Evolutionary conservation across 2,888 invertebrate genomes (phyloP).

Genomic region (Philhelius pedissequus): DNA sequence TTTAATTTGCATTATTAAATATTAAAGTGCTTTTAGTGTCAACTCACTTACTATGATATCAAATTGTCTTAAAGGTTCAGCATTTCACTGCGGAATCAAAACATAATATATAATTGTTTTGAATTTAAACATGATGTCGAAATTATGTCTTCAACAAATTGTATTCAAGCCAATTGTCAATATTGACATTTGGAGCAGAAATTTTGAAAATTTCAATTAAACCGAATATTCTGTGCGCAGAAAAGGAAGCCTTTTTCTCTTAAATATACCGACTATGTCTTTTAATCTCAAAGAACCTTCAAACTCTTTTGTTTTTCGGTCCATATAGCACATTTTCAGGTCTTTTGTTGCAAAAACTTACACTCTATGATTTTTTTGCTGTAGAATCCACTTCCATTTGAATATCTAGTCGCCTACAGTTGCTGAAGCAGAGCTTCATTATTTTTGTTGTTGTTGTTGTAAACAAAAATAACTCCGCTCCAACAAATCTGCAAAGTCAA

Average conservation of each 20-base stretch:
- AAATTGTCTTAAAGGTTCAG: too few relatives aligned
- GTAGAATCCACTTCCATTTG: background rate
- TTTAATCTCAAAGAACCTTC: background rate
- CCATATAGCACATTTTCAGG: background rate
- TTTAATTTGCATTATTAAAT: too few relatives aligned
- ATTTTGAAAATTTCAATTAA: too few relatives aligned
- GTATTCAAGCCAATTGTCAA: too few relatives aligned
- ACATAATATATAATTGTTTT: too few relatives aligned
- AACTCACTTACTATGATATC: too few relatives aligned
- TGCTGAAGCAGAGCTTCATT: background rate
- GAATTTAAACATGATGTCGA: too few relatives aligned
- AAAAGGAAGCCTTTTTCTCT: background rate
- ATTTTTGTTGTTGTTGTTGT: background rate
- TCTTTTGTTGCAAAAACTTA: background rate
- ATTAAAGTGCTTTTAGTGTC: too few relatives aligned
- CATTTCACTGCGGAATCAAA: too few relatives aligned
- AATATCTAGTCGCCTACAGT: background rate
- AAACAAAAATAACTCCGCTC: background rate
- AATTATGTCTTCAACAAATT: too few relatives aligned
- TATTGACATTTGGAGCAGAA: too few relatives aligned
- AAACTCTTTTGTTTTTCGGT: background rate
- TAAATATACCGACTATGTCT: background rate
- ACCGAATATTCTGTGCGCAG: background rate
- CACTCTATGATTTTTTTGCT: background rate
- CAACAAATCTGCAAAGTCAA: slow-evolving; percentile 20